Percentiles rank a stretch among this genome's conserved stretches.
Conservation (phyloP, 1,140 invertebrate species). For the Vanessa tameamea region DNA sequence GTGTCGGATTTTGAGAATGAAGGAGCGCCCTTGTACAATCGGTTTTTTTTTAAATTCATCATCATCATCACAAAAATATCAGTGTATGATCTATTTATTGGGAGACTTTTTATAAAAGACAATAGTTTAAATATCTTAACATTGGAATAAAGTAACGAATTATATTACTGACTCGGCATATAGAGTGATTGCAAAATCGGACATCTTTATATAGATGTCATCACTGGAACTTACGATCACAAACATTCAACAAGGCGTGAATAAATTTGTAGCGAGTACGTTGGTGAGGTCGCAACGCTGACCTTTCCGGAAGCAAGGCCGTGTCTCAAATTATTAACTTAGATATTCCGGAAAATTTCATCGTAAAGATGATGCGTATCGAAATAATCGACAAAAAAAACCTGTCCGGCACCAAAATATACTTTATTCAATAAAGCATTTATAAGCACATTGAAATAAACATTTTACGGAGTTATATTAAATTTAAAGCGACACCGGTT, state of each 20-base stretch:
- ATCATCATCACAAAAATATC: too few relatives aligned
- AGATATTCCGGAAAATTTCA: slow-evolving; percentile 3
- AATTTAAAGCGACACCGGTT: too few relatives aligned
- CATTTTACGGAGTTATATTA: too few relatives aligned
- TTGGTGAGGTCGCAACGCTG: slow-evolving; percentile 52
- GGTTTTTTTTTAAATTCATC: too few relatives aligned
- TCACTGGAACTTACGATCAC: slow-evolving; percentile 53
- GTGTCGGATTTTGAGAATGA: too few relatives aligned
- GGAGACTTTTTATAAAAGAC: too few relatives aligned
- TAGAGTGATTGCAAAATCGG: slow-evolving; percentile 41
- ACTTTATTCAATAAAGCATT: too few relatives aligned
- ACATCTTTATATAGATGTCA: slow-evolving; percentile 52
- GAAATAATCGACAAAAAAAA: too few relatives aligned
- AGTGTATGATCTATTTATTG: too few relatives aligned
- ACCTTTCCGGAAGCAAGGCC: slow-evolving; percentile 67
- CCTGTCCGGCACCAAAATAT: too few relatives aligned
- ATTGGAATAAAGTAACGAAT: background rate
- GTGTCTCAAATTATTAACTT: background rate
- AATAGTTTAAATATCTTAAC: too few relatives aligned
- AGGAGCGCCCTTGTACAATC: background rate
- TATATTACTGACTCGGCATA: slow-evolving; percentile 9
- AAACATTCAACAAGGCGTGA: slow-evolving; percentile 53
- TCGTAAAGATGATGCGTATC: background rate
- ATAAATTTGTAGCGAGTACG: slow-evolving; percentile 55
- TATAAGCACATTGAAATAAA: too few relatives aligned